A percentile compares a stretch with the other conserved stretches of the same genome.
Evolutionary conservation across 2,888 invertebrate genomes (phyloP).

Genomic region (Leptinotarsa tumamoca): DNA sequence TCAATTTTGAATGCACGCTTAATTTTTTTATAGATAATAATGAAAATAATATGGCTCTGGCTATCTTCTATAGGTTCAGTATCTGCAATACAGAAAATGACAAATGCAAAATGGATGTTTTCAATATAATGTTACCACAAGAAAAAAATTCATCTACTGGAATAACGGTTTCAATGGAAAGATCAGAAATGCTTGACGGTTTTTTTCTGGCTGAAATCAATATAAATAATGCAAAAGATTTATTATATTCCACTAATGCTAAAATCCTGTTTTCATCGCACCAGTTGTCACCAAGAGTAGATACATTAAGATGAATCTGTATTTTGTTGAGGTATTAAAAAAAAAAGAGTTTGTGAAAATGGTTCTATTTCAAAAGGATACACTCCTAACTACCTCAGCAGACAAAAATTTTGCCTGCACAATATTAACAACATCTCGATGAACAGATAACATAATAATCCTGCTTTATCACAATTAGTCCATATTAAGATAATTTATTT

Average conservation of each 20-base stretch:
- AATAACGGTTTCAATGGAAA: conserved; percentile 83
- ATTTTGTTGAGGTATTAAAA: conserved; percentile 52
- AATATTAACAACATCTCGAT: conserved; percentile 65
- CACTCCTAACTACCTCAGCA: conserved; percentile 70
- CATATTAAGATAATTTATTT: conserved; percentile 38
- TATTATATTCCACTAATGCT: conserved; percentile 72
- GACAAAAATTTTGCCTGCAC: conserved; percentile 72
- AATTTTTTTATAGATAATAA: conserved; percentile 68
- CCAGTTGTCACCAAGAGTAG: conserved; percentile 66
- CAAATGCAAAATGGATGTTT: not conserved
- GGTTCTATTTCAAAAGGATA: conserved; percentile 66
- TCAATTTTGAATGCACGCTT: conserved; percentile 70
- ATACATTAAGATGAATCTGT: conserved; percentile 65
- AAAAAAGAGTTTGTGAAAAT: not conserved
- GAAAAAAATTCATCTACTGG: conserved; percentile 85
- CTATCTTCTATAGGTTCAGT: conserved; percentile 68
- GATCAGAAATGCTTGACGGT: conserved; percentile 80
- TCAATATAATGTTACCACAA: conserved; percentile 68
- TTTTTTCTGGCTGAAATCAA: conserved; percentile 73
- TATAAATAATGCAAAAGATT: conserved; percentile 71
- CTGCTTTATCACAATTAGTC: conserved; percentile 26
- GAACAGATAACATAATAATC: conserved; percentile 56
- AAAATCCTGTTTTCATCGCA: conserved; percentile 69
- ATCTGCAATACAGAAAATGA: conserved; percentile 60
- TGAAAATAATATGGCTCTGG: conserved; percentile 69